These are phyloP conservation scores for Spodoptera frugiperda DNA, from an alignment of 1,140 invertebrate genomes.

Conservation along the genomic window DNA sequence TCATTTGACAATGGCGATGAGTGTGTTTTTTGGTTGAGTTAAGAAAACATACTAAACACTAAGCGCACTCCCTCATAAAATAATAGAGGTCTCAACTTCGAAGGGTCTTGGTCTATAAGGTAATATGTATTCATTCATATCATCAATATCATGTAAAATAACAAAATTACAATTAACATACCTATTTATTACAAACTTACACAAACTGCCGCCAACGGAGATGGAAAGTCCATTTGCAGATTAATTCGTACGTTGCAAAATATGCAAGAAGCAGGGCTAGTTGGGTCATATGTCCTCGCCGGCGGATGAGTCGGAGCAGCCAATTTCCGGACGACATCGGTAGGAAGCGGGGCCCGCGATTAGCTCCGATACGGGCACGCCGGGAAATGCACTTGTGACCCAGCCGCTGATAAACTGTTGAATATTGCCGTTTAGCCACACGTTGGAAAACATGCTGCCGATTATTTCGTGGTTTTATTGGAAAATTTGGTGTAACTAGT, in stretches of 20 bases:
- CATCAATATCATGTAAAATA: too few relatives aligned
- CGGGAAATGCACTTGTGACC: conserved; percentile 43
- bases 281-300: conserved; percentile 21
- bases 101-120: too few relatives aligned
- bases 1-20: too few relatives aligned
- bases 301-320: conserved; percentile 35
- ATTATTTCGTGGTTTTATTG: too few relatives aligned
- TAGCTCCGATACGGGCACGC: conserved; percentile 11
- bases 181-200: neutral
- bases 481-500: too few relatives aligned
- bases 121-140: too few relatives aligned
- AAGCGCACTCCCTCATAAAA: too few relatives aligned
- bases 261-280: conserved; percentile 36
- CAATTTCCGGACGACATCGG: conserved; percentile 42
- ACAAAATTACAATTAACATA: too few relatives aligned
- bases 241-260: conserved; percentile 19
- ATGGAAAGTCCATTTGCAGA: conserved; percentile 14
- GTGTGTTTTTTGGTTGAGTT: too few relatives aligned
- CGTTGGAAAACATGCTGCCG: neutral
- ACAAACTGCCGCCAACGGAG: neutral
- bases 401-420: conserved; percentile 36
- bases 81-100: too few relatives aligned
- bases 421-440: neutral
- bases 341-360: conserved; percentile 37
- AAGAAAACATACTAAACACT: too few relatives aligned